Conservation (phyloP, 2,797 vertebrate genomes). For the Epinephelus malabaricus region DNA sequence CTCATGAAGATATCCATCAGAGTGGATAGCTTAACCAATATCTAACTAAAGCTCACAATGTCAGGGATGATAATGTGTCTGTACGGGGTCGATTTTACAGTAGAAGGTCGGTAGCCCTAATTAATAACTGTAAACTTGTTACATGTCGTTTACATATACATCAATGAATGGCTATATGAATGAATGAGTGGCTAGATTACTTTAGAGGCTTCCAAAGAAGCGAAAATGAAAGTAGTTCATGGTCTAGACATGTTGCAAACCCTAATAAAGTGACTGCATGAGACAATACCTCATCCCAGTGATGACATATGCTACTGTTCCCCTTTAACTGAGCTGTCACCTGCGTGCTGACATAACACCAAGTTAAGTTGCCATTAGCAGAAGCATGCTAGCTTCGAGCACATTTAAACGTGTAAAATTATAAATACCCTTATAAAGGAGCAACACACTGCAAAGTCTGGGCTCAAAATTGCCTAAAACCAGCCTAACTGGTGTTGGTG, state of each 20-base stretch:
- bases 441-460: not conserved
- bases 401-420: not conserved
- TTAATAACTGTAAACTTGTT: not conserved
- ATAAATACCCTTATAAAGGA: not conserved
- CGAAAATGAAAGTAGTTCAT: fast-evolving
- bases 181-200: conserved; percentile 1
- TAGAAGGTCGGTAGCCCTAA: not conserved
- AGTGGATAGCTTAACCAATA: not conserved
- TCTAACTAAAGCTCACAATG: not conserved
- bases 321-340: conserved; percentile 55
- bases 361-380: conserved; percentile 58
- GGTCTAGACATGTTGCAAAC: not conserved
- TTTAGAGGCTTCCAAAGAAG: not conserved
- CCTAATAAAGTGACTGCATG: not conserved
- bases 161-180: conserved; percentile 30
- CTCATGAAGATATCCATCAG: not conserved
- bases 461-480: not conserved
- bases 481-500: not conserved
- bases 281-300: not conserved
- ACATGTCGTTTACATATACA: not conserved
- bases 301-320: not conserved
- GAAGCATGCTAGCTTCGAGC: conserved; percentile 7
- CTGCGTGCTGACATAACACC: conserved; percentile 33
- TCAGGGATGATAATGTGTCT: not conserved
- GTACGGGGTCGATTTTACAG: not conserved